Base-by-base conservation (phyloP, 2,797 vertebrate species). In the Atherinosoma microstoma region DNA sequence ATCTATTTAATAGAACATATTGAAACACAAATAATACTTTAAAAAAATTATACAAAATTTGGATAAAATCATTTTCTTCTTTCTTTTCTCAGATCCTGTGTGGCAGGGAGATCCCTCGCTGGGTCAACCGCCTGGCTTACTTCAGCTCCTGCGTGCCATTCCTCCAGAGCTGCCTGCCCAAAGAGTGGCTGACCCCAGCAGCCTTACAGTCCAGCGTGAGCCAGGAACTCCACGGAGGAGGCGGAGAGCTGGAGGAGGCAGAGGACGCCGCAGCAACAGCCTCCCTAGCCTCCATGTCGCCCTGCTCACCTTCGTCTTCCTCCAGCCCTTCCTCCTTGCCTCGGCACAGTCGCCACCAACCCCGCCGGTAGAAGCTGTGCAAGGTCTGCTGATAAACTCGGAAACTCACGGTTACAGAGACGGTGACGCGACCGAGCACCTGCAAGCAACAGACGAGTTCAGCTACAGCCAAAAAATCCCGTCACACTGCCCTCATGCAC, bases 131-230 rank as follows among this genome's bases (percentile, higher is more conserved):
- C 29, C 96, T 99, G 77, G 98, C 98, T 87, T 99, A 99, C 94
- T 98, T 99, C 96, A 99, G 98, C 93, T 99, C 98, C 76, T 99
- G 98, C 29, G 98, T 99, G 84, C 98, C 98, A 3, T 99, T 99
- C 86, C 96, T 99, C 27, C 98, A 99, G 96, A 99, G 97, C 93
- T 99, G 98, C 87, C 95, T 99, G 93, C 98, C 98, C 1, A 98
- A 97, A 92, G 97, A 99, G 94, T 99, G 98, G 98, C 95, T 99
- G 62, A 99, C 98, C 1, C 98, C 98, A 0, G 98, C 97, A 0
- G 98, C 98, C 70, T 94, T 99, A 88, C 98, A 99, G 93, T 97
- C 97, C 63, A 99, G 97, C 10, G 97, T 99, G 74, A 98, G 97
- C 94, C 98, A 99, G 91, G 98, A 98, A 93, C 96, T 99, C 18